Percentiles rank a stretch among this genome's conserved stretches.
These are phyloP conservation scores for Ochlodes sylvanus DNA, from an alignment of 2,888 invertebrate genomes.

Conservation along the genomic window DNA sequence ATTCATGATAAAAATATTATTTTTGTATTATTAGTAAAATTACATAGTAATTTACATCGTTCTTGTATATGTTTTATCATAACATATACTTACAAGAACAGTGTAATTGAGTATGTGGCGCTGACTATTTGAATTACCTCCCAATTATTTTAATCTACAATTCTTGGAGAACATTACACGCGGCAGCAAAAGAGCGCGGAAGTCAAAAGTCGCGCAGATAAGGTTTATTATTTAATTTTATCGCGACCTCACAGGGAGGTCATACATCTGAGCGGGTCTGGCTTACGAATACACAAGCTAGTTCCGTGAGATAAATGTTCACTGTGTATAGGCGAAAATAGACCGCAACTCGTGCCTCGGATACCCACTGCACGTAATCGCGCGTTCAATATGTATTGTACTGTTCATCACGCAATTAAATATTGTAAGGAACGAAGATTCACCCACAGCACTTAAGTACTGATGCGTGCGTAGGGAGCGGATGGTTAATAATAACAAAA, in stretches of 20 bases:
- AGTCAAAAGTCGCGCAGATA: conserved; percentile 48
- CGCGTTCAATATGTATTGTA: background rate
- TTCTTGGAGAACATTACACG: background rate
- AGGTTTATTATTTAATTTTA: conserved; percentile 59
- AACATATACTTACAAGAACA: too few relatives aligned
- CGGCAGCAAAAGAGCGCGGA: conserved; percentile 37
- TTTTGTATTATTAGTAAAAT: too few relatives aligned
- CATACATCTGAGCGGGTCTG: conserved; percentile 46
- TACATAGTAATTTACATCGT: too few relatives aligned
- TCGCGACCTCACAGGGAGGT: conserved; percentile 60
- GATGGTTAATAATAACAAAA: too few relatives aligned
- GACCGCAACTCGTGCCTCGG: conserved; percentile 5
- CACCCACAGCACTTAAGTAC: background rate
- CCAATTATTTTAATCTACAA: background rate
- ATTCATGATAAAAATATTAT: too few relatives aligned
- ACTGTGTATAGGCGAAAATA: conserved; percentile 12
- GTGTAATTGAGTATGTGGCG: too few relatives aligned
- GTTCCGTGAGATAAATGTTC: conserved; percentile 15
- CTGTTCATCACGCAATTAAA: background rate
- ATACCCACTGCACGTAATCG: background rate
- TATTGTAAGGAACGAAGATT: background rate
- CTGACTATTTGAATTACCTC: background rate
- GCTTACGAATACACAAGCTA: conserved; percentile 53
- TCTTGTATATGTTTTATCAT: too few relatives aligned
- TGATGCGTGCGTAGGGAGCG: too few relatives aligned